Evolutionary conservation across 2,888 invertebrate genomes (phyloP), one percentile per base, ranked within the genome.

Genomic region (Dryobota labecula): DNA sequence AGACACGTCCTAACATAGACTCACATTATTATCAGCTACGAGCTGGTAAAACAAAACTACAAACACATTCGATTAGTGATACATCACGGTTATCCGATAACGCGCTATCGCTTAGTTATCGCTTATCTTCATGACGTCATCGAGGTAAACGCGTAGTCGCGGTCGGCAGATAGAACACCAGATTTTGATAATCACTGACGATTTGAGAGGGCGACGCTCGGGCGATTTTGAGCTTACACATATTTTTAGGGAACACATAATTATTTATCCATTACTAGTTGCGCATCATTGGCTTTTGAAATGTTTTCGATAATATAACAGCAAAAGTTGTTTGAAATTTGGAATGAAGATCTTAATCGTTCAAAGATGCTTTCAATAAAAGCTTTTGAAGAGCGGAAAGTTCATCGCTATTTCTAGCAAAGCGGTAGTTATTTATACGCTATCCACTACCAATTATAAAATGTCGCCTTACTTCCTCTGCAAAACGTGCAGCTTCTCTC

Each of bases 41-140:
- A 71, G 82, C 70, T 68, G 76, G 85, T 83, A 84, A 74, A 86
- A 86, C 83, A 88, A 85, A 88, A 87, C 87, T 86, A 89, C 89
- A 90, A 91, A 92, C 90, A 90, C 88, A 89, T 91, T 93, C 94
- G 94, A 94, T 95, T 95, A 95, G 93, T 89, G 92, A 90, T 91
- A 92, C 94, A 94, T 94, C 93, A 94, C 88, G 63, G 85, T 84
- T 93, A 94, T 93, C 94, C 86, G 94, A 94, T 94, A 93, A 84
- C 60, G 47, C 41, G 85, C 81, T 92, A 89, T 88, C 88, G 79
- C 69, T 76, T 86, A 78, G 80, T 67, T 85, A 80, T 84, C 75
- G 68, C 85, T 82, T 87, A 89, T 84, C 73, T 70, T 69, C 38
- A 83, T 94, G 92, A 93, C 94, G 94, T 93, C 93, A 93, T 87